Evolutionary conservation across 2,113 vertebrate species (phyloP), one percentile per base, ranked within the genome.

Genomic region (Rhodinocichla rosea): DNA sequence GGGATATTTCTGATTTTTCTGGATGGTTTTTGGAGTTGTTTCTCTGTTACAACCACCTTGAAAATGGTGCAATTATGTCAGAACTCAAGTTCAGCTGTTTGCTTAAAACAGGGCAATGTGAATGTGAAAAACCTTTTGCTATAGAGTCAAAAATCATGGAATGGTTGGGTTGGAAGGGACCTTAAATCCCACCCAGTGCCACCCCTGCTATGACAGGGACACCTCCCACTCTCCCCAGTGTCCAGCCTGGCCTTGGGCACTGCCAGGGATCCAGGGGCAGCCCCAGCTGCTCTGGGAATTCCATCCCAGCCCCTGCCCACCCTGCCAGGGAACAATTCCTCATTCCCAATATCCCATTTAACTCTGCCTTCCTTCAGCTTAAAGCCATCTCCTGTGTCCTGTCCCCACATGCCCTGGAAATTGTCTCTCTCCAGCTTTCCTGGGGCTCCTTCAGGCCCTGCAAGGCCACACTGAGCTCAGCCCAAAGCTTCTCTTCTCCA

Each of bases 321-420:
- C n/a, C 35, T 75, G 1, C 2, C 83, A 60, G 28, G 13, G 17
- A 52, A 2, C 0, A 35, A 69, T 60, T 68, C 11, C 22, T 42
- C 0, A 55, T 55, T 55, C 27, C 53, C 63, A 15, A 15, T 0
- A 10, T 52, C 63, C 32, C 37, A 68, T 1, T 35, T 1, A 15
- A 0, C 5, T 40, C 30, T 64, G 1, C 7, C 1, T n/a, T n/a
- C n/a, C n/a, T n/a, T n/a, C n/a, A n/a, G n/a, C n/a, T n/a, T n/a
- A n/a, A n/a, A n/a, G 30, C 35, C 62, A 52, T 68, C 59, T 32
- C 73, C 62, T 40, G 24, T 1, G 7, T 45, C 1, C 67, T 52
- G 32, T 2, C 62, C 27, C 27, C 77, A 0, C 60, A 65, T 0
- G 1, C 52, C 52, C 11, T 57, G 52, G 15, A 0, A 57, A 86